phyloP scores from a whole-genome alignment of 2,113 vertebrate species.

The Cardinalis cardinalis region DNA sequence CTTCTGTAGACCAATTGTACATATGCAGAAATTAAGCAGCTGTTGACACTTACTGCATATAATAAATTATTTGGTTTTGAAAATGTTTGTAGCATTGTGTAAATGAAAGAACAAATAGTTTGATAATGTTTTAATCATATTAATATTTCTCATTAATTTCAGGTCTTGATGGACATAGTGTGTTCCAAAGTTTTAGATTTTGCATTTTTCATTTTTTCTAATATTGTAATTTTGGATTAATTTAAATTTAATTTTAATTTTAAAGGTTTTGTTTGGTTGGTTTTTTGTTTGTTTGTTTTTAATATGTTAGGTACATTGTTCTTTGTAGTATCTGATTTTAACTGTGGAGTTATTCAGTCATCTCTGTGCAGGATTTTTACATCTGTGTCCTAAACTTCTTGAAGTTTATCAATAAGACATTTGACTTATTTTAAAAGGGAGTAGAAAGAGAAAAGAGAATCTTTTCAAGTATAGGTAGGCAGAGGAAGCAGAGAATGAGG shows the following conservation, averaged over 20 bases:
- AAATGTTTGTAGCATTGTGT: neutral
- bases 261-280: neutral
- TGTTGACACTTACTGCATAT: neutral
- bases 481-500: neutral
- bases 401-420: neutral
- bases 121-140: neutral
- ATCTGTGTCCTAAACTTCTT: neutral
- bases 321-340: neutral
- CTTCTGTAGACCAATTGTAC: accelerated
- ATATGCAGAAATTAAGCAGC: neutral
- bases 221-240: neutral
- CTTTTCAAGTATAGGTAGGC: neutral
- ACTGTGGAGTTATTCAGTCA: neutral
- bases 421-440: neutral
- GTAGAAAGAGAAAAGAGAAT: neutral
- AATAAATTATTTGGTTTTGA: neutral
- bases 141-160: neutral
- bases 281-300: neutral
- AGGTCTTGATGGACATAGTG: neutral
- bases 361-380: neutral
- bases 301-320: neutral
- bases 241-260: neutral
- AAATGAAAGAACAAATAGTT: neutral
- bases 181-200: neutral
- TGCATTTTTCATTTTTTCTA: neutral